Base-by-base conservation (phyloP, 2,888 invertebrate genomes). In the Abrostola tripartita region DNA sequence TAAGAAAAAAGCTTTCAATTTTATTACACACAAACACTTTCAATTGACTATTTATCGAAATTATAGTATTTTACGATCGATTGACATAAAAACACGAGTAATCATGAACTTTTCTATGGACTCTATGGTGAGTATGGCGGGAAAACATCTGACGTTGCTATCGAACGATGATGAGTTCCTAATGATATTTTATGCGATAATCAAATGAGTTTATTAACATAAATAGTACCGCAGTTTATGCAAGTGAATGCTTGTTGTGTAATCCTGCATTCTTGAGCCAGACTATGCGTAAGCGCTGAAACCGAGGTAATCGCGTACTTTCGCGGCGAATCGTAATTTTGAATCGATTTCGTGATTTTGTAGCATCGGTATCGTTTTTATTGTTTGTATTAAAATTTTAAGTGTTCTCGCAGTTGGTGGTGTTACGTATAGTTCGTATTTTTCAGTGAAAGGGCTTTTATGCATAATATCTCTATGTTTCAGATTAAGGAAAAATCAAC, bases 261-360 rank as follows among this genome's bases (percentile, higher is more conserved):
- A 89, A 90, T 73, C 38, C 70, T 81, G 85, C 88, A 91, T 90
- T 89, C 90, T 85, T 88, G 87, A 66, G 79, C 83, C 77, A 68
- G 80, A 77, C 83, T 83, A 85, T 87, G 90, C 90, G 90, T 88
- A 88, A 84, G 88, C 87, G 85, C 83, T 85, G 84, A 87, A 88
- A 74, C 66, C 71, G 71, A 77, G 73, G 76, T 64, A 77, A 79
- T 78, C 72, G 68, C 79, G 74, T 65, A 78, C 79, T 74, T 75
- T 82, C 74, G 79, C 77, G 54, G 65, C 70, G 68, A 81, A 82
- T 82, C 79, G 84, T 81, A 82, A 82, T 83, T 78, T 80, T 72
- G 66, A 77, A 71, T 76, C 75, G 71, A 78, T 80, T 81, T 78
- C 77, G 71, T 71, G 74, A 70, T 79, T 70, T 77, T 68, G 78